Conservation (phyloP, 2,113 vertebrate genomes). For the Apodemus sylvaticus region DNA sequence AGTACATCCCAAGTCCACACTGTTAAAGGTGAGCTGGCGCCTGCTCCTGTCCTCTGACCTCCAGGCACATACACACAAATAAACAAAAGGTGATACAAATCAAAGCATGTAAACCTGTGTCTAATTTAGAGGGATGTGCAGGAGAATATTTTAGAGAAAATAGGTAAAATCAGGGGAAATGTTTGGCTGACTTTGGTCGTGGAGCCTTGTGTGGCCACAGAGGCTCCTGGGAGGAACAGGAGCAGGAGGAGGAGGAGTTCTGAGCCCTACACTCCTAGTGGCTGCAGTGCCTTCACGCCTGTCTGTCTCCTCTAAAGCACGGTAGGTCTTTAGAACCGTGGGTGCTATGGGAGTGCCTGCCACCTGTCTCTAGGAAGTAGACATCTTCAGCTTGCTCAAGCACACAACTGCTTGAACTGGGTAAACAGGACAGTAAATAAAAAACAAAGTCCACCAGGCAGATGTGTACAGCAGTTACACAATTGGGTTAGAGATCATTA, state of each 20-base stretch:
- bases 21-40: neutral
- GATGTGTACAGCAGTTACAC: neutral
- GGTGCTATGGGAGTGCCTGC: neutral
- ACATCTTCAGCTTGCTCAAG: neutral
- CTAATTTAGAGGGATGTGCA: neutral
- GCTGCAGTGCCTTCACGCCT: neutral
- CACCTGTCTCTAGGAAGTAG: neutral
- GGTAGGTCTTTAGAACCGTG: neutral
- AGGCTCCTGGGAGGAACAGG: neutral
- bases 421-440: neutral
- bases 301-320: neutral
- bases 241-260: neutral
- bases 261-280: neutral
- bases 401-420: neutral
- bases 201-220: neutral
- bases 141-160: conserved; percentile 25
- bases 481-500: neutral
- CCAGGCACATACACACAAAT: neutral
- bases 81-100: neutral
- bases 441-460: neutral
- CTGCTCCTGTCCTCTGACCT: neutral
- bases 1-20: neutral
- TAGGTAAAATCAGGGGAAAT: neutral
- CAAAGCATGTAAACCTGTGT: neutral
- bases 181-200: neutral